Evolutionary conservation across 2,113 vertebrate species (phyloP), one percentile per base, ranked within the genome.

Genomic region (Amblyornis subalaris): DNA sequence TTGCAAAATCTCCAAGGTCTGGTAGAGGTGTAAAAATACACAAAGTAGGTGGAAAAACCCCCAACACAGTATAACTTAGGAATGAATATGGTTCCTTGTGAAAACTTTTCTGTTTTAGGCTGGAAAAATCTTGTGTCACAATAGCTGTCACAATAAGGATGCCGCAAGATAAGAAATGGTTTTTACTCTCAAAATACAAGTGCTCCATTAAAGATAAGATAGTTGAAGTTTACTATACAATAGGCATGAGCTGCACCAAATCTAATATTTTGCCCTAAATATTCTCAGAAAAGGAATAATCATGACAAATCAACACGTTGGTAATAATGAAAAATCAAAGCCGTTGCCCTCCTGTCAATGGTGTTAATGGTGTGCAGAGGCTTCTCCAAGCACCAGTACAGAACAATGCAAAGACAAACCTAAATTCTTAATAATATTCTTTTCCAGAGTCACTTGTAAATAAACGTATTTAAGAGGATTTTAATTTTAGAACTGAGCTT

Each of bases 41-140:
- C 1, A 45, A 42, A 5, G 3, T 35, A 4, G 1, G 4, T 25
- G 7, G 19, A 55, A 74, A 61, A 67, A 53, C 4, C 0, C 1
- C 4, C 13, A 44, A 12, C 6, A 9, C 4, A 57, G 3, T 31
- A 29, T 53, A 66, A 40, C 9, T 62, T 40, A 24, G 5, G 20
- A 25, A 58, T 42, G 2, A 54, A n/a, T n/a, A 23, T 45, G 6
- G 23, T 86, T 47, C 29, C 23, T 53, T 54, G 17, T 36, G 45
- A 62, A 73, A 85, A 35, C 14, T 26, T 89, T 53, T n/a, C 7
- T 53, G 2, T 33, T 66, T 62, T 69, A 64, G 9, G 2, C 10
- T 64, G 14, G 9, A 48, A 48, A 66, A 38, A 14, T 24, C 9
- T 16, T 33, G 2, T 35, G 18, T 89, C 36, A 72, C 19, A 42